These are phyloP conservation scores for Probosciger aterrimus DNA, from an alignment of 2,113 vertebrate genomes.

Conservation along the genomic window DNA sequence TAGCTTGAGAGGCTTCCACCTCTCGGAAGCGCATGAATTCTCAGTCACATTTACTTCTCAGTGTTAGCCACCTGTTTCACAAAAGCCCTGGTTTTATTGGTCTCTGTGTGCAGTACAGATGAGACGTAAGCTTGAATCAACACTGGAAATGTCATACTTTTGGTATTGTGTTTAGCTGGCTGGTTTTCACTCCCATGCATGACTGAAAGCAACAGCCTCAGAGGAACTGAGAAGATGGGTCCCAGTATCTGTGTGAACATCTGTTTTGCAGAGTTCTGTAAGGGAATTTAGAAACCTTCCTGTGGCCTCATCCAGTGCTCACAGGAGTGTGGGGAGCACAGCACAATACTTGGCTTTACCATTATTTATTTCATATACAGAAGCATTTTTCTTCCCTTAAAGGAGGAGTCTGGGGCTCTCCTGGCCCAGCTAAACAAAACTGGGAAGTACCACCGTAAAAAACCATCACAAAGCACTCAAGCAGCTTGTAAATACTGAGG, in stretches of 20 bases:
- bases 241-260: background rate
- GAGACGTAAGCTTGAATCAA: background rate
- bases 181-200: background rate
- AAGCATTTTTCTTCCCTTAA: background rate
- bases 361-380: background rate
- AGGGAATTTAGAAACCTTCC: background rate
- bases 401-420: background rate
- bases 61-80: background rate
- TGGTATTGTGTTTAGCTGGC: background rate
- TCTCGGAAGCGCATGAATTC: background rate
- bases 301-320: background rate
- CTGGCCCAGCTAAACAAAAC: background rate
- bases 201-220: background rate
- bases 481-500: conserved; percentile 65
- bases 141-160: background rate
- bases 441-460: background rate
- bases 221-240: background rate
- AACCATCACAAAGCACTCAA: background rate
- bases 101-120: background rate
- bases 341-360: background rate
- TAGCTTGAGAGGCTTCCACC: background rate
- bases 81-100: background rate
- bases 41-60: background rate
- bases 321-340: background rate
- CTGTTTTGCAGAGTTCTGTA: background rate